These are phyloP conservation scores for Malaclemys terrapin DNA, from an alignment of 2,113 vertebrate genomes.

Conservation along the genomic window DNA sequence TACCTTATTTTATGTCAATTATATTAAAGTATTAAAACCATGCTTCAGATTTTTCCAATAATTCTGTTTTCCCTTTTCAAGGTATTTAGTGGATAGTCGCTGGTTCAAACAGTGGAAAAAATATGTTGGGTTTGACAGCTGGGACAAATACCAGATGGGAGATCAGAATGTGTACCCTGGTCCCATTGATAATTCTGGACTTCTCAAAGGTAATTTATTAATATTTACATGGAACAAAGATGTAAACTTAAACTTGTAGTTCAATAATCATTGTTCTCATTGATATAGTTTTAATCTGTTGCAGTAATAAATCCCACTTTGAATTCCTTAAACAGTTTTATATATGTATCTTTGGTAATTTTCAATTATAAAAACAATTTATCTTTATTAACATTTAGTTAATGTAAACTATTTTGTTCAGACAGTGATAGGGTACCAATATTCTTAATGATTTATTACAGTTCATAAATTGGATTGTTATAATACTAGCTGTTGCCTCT, in stretches of 20 bases:
- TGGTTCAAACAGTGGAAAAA: conserved; percentile 99
- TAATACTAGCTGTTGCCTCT: not conserved
- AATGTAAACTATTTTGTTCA: not conserved
- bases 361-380: no score
- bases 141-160: conserved; percentile 99
- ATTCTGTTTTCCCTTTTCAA: conserved; percentile 72
- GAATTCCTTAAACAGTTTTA: not conserved
- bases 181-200: conserved; percentile 96
- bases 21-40: not conserved
- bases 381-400: not conserved
- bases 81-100: conserved; percentile 98
- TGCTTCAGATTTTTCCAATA: conserved; percentile 11
- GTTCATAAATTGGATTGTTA: not conserved
- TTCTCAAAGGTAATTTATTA: conserved; percentile 91
- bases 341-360: not conserved
- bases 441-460: not conserved
- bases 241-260: not conserved
- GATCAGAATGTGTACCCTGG: conserved; percentile 98
- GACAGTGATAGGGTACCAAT: not conserved
- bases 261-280: conserved; percentile 4
- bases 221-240: conserved; percentile 8
- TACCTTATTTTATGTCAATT: not conserved
- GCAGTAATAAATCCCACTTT: not conserved
- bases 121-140: conserved; percentile 99
- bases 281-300: not conserved